These are phyloP conservation scores for Drosophila mulleri DNA, from an alignment of 2,888 invertebrate genomes.

Conservation along the genomic window DNA sequence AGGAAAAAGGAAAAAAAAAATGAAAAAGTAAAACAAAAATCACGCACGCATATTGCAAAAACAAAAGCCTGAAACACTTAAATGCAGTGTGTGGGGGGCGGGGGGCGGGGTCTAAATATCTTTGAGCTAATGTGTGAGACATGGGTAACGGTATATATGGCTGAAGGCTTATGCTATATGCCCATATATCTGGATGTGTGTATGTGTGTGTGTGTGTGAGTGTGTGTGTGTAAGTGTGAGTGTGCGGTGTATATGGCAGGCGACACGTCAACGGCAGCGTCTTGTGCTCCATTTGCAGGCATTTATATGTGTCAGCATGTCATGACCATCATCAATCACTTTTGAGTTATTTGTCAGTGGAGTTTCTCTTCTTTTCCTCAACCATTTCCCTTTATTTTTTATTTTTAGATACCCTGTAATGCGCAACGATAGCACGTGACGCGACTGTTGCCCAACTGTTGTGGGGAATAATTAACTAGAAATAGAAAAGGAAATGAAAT, in stretches of 20 bases:
- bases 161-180: slow-evolving; percentile 34
- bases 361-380: slow-evolving; percentile 27
- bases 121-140: slow-evolving; percentile 42
- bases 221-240: not conserved
- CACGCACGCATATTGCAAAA: slow-evolving; percentile 49
- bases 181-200: not conserved
- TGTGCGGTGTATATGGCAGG: slow-evolving; percentile 22
- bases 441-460: too few relatives aligned
- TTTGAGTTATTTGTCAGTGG: slow-evolving; percentile 77
- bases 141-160: slow-evolving; percentile 31
- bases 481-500: not conserved
- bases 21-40: slow-evolving; percentile 42
- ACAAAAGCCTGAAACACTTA: slow-evolving; percentile 41
- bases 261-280: slow-evolving; percentile 66
- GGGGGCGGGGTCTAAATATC: slow-evolving; percentile 32
- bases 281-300: slow-evolving; percentile 72
- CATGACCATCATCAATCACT: slow-evolving; percentile 74
- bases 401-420: slow-evolving; percentile 3
- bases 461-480: too few relatives aligned
- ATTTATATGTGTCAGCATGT: slow-evolving; percentile 79
- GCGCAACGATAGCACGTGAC: too few relatives aligned
- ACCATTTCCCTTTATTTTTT: not conserved
- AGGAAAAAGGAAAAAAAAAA: not conserved
- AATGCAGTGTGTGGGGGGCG: not conserved
- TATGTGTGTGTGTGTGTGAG: not conserved